A percentile compares a stretch with the other conserved stretches of the same genome.
phyloP scores from a whole-genome alignment of 1,140 invertebrate species.

The Dreissena polymorpha region DNA sequence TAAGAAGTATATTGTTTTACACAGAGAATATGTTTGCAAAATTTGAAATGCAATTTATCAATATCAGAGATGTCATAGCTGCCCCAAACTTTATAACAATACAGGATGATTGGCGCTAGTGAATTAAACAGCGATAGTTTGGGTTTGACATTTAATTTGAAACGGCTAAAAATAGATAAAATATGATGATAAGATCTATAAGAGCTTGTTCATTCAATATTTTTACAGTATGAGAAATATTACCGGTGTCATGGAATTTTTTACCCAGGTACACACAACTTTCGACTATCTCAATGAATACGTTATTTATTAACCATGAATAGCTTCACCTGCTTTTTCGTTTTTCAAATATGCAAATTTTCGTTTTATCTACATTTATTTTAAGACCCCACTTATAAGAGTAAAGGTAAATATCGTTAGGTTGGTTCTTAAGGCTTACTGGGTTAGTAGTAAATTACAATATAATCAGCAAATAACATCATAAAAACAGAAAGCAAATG shows the following conservation, averaged over 20 bases:
- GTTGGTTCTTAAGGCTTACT: constrained; percentile 15
- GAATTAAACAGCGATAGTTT: constrained; percentile 19
- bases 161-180: constrained; percentile 7
- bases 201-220: constrained; percentile 19
- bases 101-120: constrained; percentile 21
- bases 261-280: constrained; percentile 3
- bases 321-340: background rate
- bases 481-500: constrained; percentile 14
- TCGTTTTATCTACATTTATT: constrained; percentile 28
- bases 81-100: constrained; percentile 22
- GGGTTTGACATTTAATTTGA: constrained; percentile 24
- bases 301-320: constrained; percentile 16
- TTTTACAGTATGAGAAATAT: constrained; percentile 5
- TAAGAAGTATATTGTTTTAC: constrained; percentile 5
- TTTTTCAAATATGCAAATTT: constrained; percentile 21
- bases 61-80: no score
- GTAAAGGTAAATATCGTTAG: constrained; percentile 9
- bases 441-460: constrained; percentile 35
- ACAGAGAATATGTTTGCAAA: constrained; percentile 30
- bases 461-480: constrained; percentile 51
- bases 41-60: constrained; percentile 19
- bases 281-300: constrained; percentile 23
- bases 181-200: constrained; percentile 2
- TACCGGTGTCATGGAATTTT: constrained; percentile 1
- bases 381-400: constrained; percentile 19